Evolutionary conservation across 2,888 invertebrate genomes (phyloP), one percentile per base, ranked within the genome.

Genomic region (Hyles lineata): DNA sequence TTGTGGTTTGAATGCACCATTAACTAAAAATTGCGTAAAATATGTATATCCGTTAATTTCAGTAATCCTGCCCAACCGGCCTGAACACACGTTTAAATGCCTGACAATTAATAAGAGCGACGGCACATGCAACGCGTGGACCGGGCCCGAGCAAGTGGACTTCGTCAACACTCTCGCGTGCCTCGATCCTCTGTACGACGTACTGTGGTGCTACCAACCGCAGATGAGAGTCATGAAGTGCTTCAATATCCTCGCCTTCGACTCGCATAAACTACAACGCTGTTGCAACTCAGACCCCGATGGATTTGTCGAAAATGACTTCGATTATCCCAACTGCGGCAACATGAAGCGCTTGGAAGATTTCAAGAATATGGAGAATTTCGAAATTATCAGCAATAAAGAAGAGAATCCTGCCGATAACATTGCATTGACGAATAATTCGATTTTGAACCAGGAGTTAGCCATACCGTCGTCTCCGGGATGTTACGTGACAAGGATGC

Each of bases 111-210:
- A 97, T 88, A 98, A 98, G 85, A 95, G 96, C 59, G 98, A 99
- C 86, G 98, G 99, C 21, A 96, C 96, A 76, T 99, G 99, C 88
- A 96, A 96, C 74, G 97, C 98, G 19, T 99, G 98, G 93, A 96
- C 96, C 76, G 97, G 97, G 11, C 92, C 95, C 21, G 98, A 98
- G 82, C 99, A 99, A 90, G 97, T 97, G 0, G 97, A 98, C 87
- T 97, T 99, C 79, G 96, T 96, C 23, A 96, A 97, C 81, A 96
- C 97, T 78, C 96, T 97, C 70, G 96, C 97, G 0, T 97, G 97
- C 83, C 95, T 99, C 82, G 99, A 99, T 93, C 98, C 99, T 0
- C 95, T 97, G 72, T 99, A 98, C 90, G 98, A 99, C 90, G 97
- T 99, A 0, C 94, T 99, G 1, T 99, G 99, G 99, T 97, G 98